Evolutionary conservation across 92 coral and sea anemone species (phyloP), one percentile per base, ranked within the genome.

Genomic region (Umimayanthus kanabou): DNA sequence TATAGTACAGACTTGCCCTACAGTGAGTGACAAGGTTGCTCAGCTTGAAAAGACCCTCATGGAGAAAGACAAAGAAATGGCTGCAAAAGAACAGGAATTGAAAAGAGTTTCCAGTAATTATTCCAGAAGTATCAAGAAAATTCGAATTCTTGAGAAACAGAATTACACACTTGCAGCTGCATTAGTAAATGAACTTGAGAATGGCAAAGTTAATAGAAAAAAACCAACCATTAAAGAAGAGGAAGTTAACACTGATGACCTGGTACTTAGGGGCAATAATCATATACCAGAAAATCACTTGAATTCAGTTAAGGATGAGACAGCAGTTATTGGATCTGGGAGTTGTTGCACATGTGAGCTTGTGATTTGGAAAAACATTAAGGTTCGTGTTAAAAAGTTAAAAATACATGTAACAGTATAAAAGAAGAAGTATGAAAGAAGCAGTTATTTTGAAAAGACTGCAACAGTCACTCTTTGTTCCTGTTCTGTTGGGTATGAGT

Each of bases 391-490:
- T 23, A 83, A 76, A 39, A 89, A 77, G 77, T 77, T 79, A 13
- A 88, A 89, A 79, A 39, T 76, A 39, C 37, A 33, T 33, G 37
- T 33, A 33, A 25, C 73, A 26, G 49, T 49, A 74, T 29, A 23
- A 45, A 73, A 58, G 67, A 40, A 47, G 91, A 66, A 22, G 88
- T 82, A 33, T 57, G 77, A 73, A 74, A 22, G 91, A 89, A 79
- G 91, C 91, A 25, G 77, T 61, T n/a, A 89, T 89, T 76, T 53
- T 89, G 42, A 64, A 89, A 40, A 66, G 83, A 58, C 85, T 89
- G 64, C 91, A 89, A 71, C 91, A 89, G 75, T 89, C 88, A 20
- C 77, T 75, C 72, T 89, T 73, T 73, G 91, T 89, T 22, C 88
- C 91, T 18, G 91, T 89, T 61, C 77, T 89, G 33, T 77, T 83